Base-by-base conservation (phyloP, 2,888 invertebrate genomes). In the Sepioteuthis lessoniana region DNA sequence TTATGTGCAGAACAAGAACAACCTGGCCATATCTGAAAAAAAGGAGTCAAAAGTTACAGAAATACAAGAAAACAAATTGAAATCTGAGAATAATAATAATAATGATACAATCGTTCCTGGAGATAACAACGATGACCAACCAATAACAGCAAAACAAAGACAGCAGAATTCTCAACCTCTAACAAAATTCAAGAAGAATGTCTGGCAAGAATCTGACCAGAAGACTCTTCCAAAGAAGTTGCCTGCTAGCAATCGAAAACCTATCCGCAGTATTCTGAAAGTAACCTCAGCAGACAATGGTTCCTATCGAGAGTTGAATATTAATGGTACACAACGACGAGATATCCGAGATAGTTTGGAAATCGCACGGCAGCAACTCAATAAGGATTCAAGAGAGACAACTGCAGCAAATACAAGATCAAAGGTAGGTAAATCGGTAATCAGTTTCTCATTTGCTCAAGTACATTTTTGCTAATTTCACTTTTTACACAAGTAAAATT, bases 281-380 rank as follows among this genome's bases (percentile, higher is more conserved):
- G 16, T 47, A 1, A 31, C 42, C n/a, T 16, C 38, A 46, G 25
- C 21, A 13, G 38, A 91, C 8, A 35, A 76, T 55, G 21, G 25
- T 21, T 7, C 28, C 55, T 0, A 25, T 55, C 28, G 28, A 35
- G 38, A 35, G 5, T 25, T 90, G 37, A 90, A 37, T 28, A 35
- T 28, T 42, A 42, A 42, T 28, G 37, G 38, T 16, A 47, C 42
- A 28, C 42, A 47, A n/a, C 47, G n/a, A 4, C 94, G 95, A 91
- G 95, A 95, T 35, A 95, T 96, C 31, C 94, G 95, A 90, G 96
- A 96, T 95, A 96, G 96, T 94, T 93, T 96, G 46, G 96, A 96
- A 94, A 95, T 96, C 60, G 95, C 96, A 50, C 95, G 95, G 19
- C 94, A 95, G 42, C 95, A 16, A 96, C 31, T 92, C 16, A 31